A percentile compares a stretch with the other conserved stretches of the same genome.
Evolutionary conservation across 2,113 vertebrate genomes (phyloP).

Genomic region (Scortum barcoo): DNA sequence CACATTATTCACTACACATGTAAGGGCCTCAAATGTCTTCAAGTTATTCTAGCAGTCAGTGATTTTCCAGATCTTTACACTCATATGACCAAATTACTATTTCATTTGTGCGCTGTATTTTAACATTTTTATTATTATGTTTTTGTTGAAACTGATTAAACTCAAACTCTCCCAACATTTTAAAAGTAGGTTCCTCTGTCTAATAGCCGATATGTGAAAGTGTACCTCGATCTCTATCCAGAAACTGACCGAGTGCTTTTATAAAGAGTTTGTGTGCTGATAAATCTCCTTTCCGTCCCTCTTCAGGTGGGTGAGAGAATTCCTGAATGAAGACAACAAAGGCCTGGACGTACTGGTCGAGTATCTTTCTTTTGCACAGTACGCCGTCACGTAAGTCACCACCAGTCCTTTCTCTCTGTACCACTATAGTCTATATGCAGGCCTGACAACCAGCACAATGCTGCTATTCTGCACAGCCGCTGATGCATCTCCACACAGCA

Average conservation of each 20-base stretch:
- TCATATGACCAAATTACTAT: background rate
- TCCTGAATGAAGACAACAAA: conserved; percentile 98
- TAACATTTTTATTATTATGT: background rate
- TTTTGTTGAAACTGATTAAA: background rate
- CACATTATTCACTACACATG: background rate
- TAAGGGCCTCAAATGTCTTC: background rate
- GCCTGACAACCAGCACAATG: conserved; percentile 71
- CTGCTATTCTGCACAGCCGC: conserved; percentile 65
- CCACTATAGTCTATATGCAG: conserved; percentile 31
- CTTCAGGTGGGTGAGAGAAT: conserved; percentile 97
- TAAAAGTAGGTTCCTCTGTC: background rate
- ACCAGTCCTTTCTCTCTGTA: conserved; percentile 19
- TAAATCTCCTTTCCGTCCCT: conserved; percentile 7
- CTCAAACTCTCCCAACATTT: background rate
- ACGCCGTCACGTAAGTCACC: conserved; percentile 96
- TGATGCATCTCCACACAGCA: conserved; percentile 60
- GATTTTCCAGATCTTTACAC: background rate
- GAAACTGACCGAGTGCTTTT: background rate
- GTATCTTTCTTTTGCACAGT: conserved; percentile 98
- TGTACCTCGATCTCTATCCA: background rate
- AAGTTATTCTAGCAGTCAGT: background rate
- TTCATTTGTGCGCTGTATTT: background rate
- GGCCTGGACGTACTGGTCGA: conserved; percentile 98
- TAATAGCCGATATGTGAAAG: background rate
- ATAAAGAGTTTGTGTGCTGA: background rate